Base-by-base conservation (phyloP, 2,113 vertebrate species). In the Cinclus mexicanus region DNA sequence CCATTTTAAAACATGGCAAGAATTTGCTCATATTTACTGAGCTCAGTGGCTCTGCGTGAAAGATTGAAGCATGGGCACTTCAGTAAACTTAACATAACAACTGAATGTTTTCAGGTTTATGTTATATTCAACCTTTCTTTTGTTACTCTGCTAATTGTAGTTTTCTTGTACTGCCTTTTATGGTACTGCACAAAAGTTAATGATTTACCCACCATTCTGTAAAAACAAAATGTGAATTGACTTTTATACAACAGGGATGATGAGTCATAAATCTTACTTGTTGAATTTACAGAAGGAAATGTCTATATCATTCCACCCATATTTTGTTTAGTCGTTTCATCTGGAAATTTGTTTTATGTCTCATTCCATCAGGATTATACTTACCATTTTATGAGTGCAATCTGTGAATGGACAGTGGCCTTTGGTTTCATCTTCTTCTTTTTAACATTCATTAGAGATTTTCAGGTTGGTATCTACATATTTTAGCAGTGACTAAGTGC, bases 401-500 rank as follows among this genome's bases (percentile, higher is more conserved):
- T 97, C n/a, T 98, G 98, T n/a, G 99, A 99, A 95, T 99, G 99
- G 99, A 98, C 95, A 0, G 98, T 99, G 64, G 98, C 99, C 92
- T 99, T 99, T 96, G 98, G 98, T 85, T 99, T 99, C 88, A 94
- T 99, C 95, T 98, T 98, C 97, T 99, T 98, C 98, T 99, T 99
- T 97, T 95, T 99, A 94, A 99, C 99, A 0, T 99, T 98, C 96
- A 99, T 99, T 89, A 96, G 97, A 23, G 99, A 99, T 64, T 99
- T 99, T 96, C 98, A 99, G 98, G 99, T 99, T 95, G 95, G 98
- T 97, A 63, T 91, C 59, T 53, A 52, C 39, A 13, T 29, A 21
- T 83, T 77, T 85, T 70, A 78, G 41, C 47, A 92, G 22, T 55
- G 46, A 26, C n/a, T 80, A 33, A 68, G 52, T 35, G 25, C 24